Evolutionary conservation across 1,140 invertebrate species (phyloP).

Genomic region (Condylostylus longicornis): DNA sequence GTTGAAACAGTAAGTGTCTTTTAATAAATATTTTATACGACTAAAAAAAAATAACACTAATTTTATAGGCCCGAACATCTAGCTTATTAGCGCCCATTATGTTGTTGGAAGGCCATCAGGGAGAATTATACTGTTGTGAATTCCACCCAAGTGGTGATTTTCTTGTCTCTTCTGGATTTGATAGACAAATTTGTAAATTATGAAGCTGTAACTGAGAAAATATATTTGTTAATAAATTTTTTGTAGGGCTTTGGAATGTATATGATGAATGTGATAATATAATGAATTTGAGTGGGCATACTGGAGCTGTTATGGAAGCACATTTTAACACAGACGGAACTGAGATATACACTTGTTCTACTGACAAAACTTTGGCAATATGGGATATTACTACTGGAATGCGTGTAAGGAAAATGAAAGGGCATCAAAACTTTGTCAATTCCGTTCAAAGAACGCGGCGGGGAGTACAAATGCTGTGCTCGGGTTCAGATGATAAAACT

Average conservation of each 20-base stretch:
- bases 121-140: conserved; percentile 84
- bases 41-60: neutral
- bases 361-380: conserved; percentile 86
- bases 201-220: neutral
- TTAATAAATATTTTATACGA: neutral
- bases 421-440: conserved; percentile 82
- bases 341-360: conserved; percentile 79
- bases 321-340: conserved; percentile 90
- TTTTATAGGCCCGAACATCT: conserved; percentile 55
- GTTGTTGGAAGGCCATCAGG: conserved; percentile 91
- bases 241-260: conserved; percentile 88
- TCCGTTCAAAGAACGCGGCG: conserved; percentile 65
- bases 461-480: conserved; percentile 78
- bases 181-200: conserved; percentile 85
- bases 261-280: conserved; percentile 98
- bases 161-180: conserved; percentile 89
- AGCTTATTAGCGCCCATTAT: conserved; percentile 87
- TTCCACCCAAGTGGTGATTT: conserved; percentile 95
- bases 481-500: conserved; percentile 89
- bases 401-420: conserved; percentile 82
- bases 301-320: conserved; percentile 91
- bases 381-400: conserved; percentile 86
- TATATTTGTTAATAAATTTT: neutral
- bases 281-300: conserved; percentile 81
- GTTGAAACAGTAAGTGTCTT: conserved; percentile 24